Evolutionary conservation across 2,797 vertebrate genomes (phyloP), one percentile per base, ranked within the genome.

Genomic region (Paedocypris micromegethes): DNA sequence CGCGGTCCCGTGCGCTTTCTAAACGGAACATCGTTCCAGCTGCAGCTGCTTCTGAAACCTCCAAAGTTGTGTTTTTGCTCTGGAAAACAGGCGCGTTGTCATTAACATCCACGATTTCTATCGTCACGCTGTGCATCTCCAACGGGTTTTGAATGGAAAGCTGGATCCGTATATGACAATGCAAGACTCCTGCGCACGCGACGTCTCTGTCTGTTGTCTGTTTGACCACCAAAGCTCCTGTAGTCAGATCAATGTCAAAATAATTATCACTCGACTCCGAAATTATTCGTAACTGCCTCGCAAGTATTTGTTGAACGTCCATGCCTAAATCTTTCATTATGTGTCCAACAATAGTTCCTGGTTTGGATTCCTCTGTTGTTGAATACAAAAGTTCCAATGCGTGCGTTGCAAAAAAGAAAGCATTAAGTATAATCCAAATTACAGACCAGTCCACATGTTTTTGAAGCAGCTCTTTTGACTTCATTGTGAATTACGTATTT

Each of bases 31-130:
- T 84, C 0, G 86, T 66, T 1, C 89, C 91, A 7, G 84, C 75
- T 0, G 83, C 74, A 4, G 90, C 87, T 7, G 89, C 88, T 71
- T 93, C 91, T 0, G 90, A 88, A 1, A 93, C 77, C 8, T 86
- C 87, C 74, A 93, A 56, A 37, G 81, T 80, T 49, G 84, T 83
- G 61, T 80, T 78, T 45, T 79, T 59, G 0, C 75, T 82, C 70
- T 83, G 83, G 76, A 93, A 93, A 68, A 81, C 81, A 0, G 91
- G 91, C 39, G 88, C 83, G 75, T 92, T 92, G 80, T 93, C 91
- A 5, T 93, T 92, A 67, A 92, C 68, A 66, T 93, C 92, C 77
- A 90, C 77, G 75, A 93, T 84, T 82, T 92, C 88, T 9, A 91
- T 85, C 75, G 88, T 87, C 39, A 93, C 79, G 9, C 84, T 86